A percentile compares a stretch with the other conserved stretches of the same genome.
These are phyloP conservation scores for Leptinotarsa rubiginosa DNA, from an alignment of 2,888 invertebrate species.

Conservation along the genomic window DNA sequence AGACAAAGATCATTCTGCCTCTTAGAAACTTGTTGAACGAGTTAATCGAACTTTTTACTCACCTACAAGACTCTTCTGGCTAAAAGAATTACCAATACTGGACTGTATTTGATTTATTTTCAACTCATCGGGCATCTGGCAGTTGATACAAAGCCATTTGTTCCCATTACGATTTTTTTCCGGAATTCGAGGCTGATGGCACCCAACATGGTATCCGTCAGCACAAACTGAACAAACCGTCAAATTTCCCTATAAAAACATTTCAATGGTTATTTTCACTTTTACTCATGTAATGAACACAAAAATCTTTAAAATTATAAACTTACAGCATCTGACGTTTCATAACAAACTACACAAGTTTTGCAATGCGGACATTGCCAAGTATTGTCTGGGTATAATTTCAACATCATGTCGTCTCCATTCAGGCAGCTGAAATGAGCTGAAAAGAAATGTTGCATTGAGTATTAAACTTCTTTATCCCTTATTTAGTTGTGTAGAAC, in stretches of 20 bases:
- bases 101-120: conserved; percentile 63
- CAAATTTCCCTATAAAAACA: conserved; percentile 55
- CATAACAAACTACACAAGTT: conserved; percentile 84
- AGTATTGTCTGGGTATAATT: conserved; percentile 74
- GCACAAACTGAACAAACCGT: conserved; percentile 79
- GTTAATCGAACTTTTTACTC: conserved; percentile 13
- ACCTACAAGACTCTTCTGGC: conserved; percentile 48
- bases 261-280: neutral
- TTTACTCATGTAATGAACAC: neutral
- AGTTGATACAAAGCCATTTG: conserved; percentile 81
- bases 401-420: conserved; percentile 74
- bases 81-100: conserved; percentile 56
- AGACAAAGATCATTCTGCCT: too few relatives aligned
- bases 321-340: conserved; percentile 81
- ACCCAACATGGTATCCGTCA: conserved; percentile 85
- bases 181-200: conserved; percentile 79
- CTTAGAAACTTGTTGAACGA: neutral
- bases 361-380: conserved; percentile 95
- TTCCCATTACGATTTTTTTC: conserved; percentile 71
- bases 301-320: neutral
- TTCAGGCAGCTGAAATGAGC: conserved; percentile 79
- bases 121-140: conserved; percentile 66
- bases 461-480: neutral
- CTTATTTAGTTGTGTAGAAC: too few relatives aligned
- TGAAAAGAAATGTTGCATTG: conserved; percentile 55